A percentile compares a stretch with the other conserved stretches of the same genome.
These are phyloP conservation scores for Zenarchopterus dispar DNA, from an alignment of 2,797 vertebrate species.

Conservation along the genomic window DNA sequence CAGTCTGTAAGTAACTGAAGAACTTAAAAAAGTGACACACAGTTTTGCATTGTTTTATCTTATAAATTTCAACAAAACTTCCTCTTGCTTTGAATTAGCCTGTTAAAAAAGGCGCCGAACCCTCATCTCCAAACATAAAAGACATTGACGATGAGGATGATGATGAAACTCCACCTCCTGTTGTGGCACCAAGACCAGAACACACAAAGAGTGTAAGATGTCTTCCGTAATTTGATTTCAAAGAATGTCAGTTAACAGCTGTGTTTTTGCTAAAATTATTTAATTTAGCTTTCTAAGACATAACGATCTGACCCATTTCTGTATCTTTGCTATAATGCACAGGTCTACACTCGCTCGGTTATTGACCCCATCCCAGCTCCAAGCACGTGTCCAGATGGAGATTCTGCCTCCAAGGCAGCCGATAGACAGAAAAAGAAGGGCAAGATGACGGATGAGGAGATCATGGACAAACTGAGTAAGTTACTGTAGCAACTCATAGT, in stretches of 20 bases:
- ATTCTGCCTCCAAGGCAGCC: conserved; percentile 84
- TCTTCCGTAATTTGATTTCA: background rate
- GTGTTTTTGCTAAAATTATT: background rate
- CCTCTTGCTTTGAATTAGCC: conserved; percentile 75
- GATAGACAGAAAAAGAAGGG: conserved; percentile 95
- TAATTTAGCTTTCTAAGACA: background rate
- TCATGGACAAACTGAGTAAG: conserved; percentile 97
- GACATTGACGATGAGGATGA: conserved; percentile 90
- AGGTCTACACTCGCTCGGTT: conserved; percentile 96
- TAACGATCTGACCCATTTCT: background rate
- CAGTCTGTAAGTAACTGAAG: conserved; percentile 86
- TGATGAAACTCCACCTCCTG: conserved; percentile 90
- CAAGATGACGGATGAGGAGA: conserved; percentile 98
- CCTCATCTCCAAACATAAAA: conserved; percentile 82
- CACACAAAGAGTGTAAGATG: conserved; percentile 95
- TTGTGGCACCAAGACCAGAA: conserved; percentile 94
- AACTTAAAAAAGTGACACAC: background rate
- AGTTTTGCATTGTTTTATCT: background rate
- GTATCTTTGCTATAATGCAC: conserved; percentile 25
- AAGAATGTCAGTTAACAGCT: background rate
- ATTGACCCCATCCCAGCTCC: conserved; percentile 95
- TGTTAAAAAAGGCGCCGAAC: conserved; percentile 89
- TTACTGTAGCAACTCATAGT: background rate
- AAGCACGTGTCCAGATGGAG: conserved; percentile 82
- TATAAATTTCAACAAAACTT: background rate